Conservation (phyloP, 1,140 invertebrate genomes). For the Dendroctonus ponderosae region DNA sequence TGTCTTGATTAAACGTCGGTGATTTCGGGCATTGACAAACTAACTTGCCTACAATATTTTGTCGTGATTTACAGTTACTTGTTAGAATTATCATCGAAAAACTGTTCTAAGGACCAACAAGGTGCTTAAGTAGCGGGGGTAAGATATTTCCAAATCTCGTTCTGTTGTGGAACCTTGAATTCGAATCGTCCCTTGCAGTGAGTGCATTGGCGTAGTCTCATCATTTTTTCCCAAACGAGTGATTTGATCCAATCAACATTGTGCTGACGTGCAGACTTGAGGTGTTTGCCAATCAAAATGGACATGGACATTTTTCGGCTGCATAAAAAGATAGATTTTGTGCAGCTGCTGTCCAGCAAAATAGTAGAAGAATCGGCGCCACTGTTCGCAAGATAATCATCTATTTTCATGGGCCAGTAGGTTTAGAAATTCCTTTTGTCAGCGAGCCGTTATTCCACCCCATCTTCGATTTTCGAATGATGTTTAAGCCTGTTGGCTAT, state of each 20-base stretch:
- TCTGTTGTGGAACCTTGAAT: conserved; percentile 17
- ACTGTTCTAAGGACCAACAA: conserved; percentile 22
- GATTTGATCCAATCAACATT: not conserved
- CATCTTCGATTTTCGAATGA: conserved; percentile 14
- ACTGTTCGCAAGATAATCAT: conserved; percentile 9
- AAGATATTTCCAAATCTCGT: conserved; percentile 23
- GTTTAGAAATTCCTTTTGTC: conserved; percentile 21
- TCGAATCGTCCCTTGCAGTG: conserved; percentile 9
- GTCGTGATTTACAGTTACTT: conserved; percentile 6
- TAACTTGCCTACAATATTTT: not conserved
- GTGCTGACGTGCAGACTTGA: not conserved
- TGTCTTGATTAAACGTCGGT: conserved; percentile 1
- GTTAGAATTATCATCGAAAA: conserved; percentile 14
- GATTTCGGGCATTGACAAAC: not conserved
- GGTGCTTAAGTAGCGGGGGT: conserved; percentile 22
- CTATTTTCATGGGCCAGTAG: conserved; percentile 21
- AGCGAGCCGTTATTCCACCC: conserved; percentile 18
- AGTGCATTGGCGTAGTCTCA: conserved; percentile 1
- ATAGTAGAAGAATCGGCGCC: not conserved
- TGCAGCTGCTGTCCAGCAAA: not conserved
- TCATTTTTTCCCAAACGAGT: not conserved
- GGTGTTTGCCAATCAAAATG: not conserved
- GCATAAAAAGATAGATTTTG: not conserved
- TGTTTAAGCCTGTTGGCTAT: conserved; percentile 18
- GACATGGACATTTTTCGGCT: not conserved